Base-by-base conservation (phyloP, 2,888 invertebrate genomes). In the Orgyia antiqua region DNA sequence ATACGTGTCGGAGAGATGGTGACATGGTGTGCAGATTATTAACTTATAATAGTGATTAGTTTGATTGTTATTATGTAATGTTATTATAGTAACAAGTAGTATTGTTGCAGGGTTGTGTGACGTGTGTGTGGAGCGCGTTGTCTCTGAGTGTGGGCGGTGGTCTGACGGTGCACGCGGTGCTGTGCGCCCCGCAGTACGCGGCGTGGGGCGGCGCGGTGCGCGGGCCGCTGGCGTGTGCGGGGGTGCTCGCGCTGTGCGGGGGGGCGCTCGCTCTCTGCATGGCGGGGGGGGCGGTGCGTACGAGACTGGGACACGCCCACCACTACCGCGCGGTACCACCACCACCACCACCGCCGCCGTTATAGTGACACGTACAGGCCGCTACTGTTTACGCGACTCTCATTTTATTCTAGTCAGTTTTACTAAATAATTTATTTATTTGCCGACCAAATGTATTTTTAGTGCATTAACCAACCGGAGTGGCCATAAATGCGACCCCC, bases 101-200 rank as follows among this genome's bases (percentile, higher is more conserved):
- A 8, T 2, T 1, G 25, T 4, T 4, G 28, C 38, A 36, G 35
- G 32, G 36, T 29, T 29, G 38, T 27, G 24, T 20, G 23, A 37
- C 43, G 27, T 17, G 34, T 28, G 15, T 10, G 17, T 29, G 33
- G 35, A 23, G 34, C 19, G 11, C 13, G 9, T 24, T 10, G 27
- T 51, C 71, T 59, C 62, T 76, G 65, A 34, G 45, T 49, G 35
- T 42, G 37, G 75, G 75, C 44, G 68, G 60, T 33, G 58, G 51
- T 43, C 53, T 66, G 28, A 58, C 65, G 44, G 58, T 71, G 65
- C 63, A 55, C 45, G 72, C 68, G 30, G 57, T 69, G 54, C 55
- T 59, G 34, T 41, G 40, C 32, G 61, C 58, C 41, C 43, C 58
- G 31, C 54, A 33, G 44, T 66, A 59, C 55, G 49, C 53, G 37